phyloP scores from a whole-genome alignment of 2,113 vertebrate species.

The Probosciger aterrimus region DNA sequence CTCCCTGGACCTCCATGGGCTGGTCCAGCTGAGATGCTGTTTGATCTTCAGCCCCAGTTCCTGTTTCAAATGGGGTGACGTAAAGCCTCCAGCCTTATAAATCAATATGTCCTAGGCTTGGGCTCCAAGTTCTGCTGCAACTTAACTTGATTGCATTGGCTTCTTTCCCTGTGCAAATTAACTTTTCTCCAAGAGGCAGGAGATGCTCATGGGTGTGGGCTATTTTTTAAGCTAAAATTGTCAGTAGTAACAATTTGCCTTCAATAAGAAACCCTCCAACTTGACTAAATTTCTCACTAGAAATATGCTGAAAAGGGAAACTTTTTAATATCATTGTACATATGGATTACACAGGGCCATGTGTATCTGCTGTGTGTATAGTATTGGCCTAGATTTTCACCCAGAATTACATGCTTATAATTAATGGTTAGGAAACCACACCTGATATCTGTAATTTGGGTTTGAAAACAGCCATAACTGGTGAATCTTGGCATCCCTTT shows the following conservation, averaged over 20 bases:
- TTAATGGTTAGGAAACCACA: neutral
- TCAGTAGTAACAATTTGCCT: neutral
- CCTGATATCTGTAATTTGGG: neutral
- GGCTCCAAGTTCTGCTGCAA: neutral
- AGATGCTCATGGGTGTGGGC: neutral
- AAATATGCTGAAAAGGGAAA: neutral
- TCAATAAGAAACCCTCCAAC: neutral
- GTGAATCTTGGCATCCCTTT: neutral
- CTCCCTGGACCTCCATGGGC: neutral
- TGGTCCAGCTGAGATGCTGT: neutral
- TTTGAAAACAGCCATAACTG: neutral
- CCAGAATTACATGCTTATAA: neutral
- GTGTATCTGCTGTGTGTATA: accelerated
- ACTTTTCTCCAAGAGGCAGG: neutral
- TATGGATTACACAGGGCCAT: accelerated
- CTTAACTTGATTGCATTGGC: neutral
- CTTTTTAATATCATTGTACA: accelerated
- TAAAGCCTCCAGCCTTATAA: neutral
- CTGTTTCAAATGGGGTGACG: neutral
- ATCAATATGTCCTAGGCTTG: neutral
- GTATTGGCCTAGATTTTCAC: neutral
- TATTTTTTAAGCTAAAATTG: neutral
- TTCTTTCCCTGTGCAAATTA: neutral
- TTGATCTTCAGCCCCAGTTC: neutral
- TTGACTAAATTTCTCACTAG: neutral